Percentiles rank a stretch among this genome's conserved stretches.
These are phyloP conservation scores for Mimas tiliae DNA, from an alignment of 2,888 invertebrate genomes.

Conservation along the genomic window DNA sequence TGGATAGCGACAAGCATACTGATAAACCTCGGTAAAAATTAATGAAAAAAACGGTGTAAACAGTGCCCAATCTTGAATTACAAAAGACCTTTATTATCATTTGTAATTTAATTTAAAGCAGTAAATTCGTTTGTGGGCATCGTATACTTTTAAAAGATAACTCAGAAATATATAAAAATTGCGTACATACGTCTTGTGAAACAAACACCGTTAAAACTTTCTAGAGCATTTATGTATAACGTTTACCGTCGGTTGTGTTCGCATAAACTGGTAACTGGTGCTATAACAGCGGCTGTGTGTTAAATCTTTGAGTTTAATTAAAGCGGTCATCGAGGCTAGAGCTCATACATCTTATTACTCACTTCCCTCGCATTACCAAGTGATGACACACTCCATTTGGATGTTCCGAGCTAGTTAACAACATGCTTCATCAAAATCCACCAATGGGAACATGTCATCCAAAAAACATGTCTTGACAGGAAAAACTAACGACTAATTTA, in stretches of 20 bases:
- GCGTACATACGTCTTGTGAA: slow-evolving; percentile 23
- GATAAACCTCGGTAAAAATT: not conserved
- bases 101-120: not conserved
- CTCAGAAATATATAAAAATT: not conserved
- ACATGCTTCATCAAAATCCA: slow-evolving; percentile 12
- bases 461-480: slow-evolving; percentile 20
- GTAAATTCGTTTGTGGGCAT: not conserved
- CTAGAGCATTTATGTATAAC: slow-evolving; percentile 24
- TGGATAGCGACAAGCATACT: slow-evolving; percentile 12
- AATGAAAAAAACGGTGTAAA: not conserved
- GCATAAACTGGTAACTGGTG: not conserved
- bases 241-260: slow-evolving; percentile 1
- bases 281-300: not conserved
- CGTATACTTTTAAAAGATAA: not conserved
- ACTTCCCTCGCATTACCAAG: slow-evolving; percentile 22
- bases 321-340: slow-evolving; percentile 15
- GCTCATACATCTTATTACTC: slow-evolving; percentile 17
- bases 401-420: slow-evolving; percentile 16
- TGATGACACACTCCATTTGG: slow-evolving; percentile 22
- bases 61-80: too few relatives aligned
- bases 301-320: slow-evolving; percentile 20
- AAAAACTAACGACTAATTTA: not conserved
- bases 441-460: not conserved
- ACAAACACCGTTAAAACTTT: slow-evolving; percentile 23
- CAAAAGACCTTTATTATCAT: too few relatives aligned